Base-by-base conservation (phyloP, 2,888 invertebrate species). In the Tetranychus piercei region DNA sequence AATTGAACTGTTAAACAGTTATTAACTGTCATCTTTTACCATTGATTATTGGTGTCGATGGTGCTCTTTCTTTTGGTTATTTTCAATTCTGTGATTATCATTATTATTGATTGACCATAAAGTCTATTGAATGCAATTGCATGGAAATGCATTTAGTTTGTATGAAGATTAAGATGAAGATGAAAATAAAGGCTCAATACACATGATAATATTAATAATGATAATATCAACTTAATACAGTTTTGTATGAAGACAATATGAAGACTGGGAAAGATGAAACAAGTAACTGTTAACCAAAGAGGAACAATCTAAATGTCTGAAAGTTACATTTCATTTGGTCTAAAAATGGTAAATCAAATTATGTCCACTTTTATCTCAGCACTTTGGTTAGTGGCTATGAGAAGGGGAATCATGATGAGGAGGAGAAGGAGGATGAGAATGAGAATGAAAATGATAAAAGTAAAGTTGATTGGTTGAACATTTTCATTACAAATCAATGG, bases 91-190 rank as follows among this genome's bases (percentile, higher is more conserved):
- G 34, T 34, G 34, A 34, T 34, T 34, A 34, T 34, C 34, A 55
- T 55, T 55, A 55, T 55, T 55, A 55, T 55, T 55, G 55, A 55
- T 55, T 55, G 55, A 55, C 55, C 55, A 55, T 55, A 55, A 55
- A 55, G 55, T 55, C 55, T 15, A 55, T 55, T 55, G 55, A 55
- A 55, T 55, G 9, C 9, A 55, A 55, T 9, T 55, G 55, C 11
- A 55, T 55, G 55, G 15, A 55, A 55, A 55, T 55, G 55, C 11
- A 55, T 55, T 55, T 15, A 55, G 11, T 55, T 55, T 9, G 55
- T 55, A 55, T 55, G 34, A 55, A 55, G 55, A 45, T 15, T 45
- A 4, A 45, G 9, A 55, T 34, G 34, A 34, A 34, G 34, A 34
- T 4, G 3, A 23, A 23, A 23, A 23, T 23, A 23, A 2, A 34